Evolutionary conservation across 2,888 invertebrate species (phyloP).

Genomic region (Drosophila vallismaia): DNA sequence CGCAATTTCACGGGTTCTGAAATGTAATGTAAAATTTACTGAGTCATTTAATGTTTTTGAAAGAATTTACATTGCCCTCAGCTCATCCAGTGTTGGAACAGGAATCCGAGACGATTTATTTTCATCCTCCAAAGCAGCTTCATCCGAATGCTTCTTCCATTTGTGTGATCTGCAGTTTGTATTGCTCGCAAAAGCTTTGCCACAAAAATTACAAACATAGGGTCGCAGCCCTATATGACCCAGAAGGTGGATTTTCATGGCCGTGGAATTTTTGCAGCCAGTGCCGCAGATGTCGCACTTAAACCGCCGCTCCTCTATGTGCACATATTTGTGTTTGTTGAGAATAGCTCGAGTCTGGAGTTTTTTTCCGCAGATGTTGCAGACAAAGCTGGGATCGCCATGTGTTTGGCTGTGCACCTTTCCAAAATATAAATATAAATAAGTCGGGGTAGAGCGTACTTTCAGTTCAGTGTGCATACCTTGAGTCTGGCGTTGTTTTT

Average conservation of each 20-base stretch:
- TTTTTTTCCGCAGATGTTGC: constrained; percentile 82
- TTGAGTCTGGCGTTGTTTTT: constrained; percentile 81
- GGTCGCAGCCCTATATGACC: constrained; percentile 82
- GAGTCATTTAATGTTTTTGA: background rate
- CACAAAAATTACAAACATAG: constrained; percentile 82
- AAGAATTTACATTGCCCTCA: constrained; percentile 76
- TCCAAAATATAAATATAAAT: background rate
- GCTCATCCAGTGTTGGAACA: constrained; percentile 82
- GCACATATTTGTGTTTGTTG: constrained; percentile 83
- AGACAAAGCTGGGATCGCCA: constrained; percentile 82
- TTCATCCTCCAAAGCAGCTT: constrained; percentile 79
- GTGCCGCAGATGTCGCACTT: constrained; percentile 81
- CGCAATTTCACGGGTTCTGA: constrained; percentile 43
- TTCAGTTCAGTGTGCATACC: constrained; percentile 49
- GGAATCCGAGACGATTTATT: constrained; percentile 70
- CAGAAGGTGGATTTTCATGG: constrained; percentile 82
- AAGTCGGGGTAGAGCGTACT: too few relatives aligned
- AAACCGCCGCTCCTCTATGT: constrained; percentile 78
- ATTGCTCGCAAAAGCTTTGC: constrained; percentile 82
- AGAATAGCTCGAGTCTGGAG: constrained; percentile 84
- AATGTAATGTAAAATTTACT: background rate
- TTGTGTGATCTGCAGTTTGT: constrained; percentile 83
- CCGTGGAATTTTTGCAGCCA: constrained; percentile 82
- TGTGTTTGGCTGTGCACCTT: constrained; percentile 84
- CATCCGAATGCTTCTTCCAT: constrained; percentile 79